A percentile compares a stretch with the other conserved stretches of the same genome.
Evolutionary conservation across 2,797 vertebrate species (phyloP).

Genomic region (Clarias fuscus): DNA sequence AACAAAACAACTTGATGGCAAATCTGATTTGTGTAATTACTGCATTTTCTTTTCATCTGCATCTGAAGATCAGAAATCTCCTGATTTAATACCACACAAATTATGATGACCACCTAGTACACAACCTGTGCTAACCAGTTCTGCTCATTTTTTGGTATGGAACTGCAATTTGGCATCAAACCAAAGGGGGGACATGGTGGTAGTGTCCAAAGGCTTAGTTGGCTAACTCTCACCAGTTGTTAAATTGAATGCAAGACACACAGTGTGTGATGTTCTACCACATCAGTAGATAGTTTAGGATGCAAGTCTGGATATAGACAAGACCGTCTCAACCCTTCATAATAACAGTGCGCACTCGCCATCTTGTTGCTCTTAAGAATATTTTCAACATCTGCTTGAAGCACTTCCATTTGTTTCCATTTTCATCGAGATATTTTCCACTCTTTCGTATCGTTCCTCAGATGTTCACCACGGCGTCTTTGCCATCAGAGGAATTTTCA

Average conservation of each 20-base stretch:
- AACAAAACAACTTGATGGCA: too few relatives aligned
- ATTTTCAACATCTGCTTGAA: background rate
- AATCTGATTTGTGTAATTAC: background rate
- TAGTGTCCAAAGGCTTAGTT: background rate
- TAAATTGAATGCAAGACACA: background rate
- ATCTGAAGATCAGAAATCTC: background rate
- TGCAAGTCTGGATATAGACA: background rate
- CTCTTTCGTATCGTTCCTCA: background rate
- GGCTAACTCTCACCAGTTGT: background rate
- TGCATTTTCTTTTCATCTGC: too few relatives aligned
- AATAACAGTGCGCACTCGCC: background rate
- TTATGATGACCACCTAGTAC: background rate
- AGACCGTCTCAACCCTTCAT: background rate
- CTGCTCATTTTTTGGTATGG: background rate
- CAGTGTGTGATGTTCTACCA: background rate
- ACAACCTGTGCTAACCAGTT: background rate
- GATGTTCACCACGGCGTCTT: background rate
- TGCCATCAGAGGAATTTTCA: background rate
- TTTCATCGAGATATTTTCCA: slow-evolving; percentile 1
- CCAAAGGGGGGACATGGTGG: too few relatives aligned
- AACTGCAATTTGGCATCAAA: background rate
- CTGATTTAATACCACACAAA: background rate
- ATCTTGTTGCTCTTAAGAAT: background rate
- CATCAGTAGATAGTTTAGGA: background rate
- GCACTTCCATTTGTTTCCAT: background rate